Conservation (phyloP, 1,140 invertebrate genomes). For the Cotesia vestalis region DNA sequence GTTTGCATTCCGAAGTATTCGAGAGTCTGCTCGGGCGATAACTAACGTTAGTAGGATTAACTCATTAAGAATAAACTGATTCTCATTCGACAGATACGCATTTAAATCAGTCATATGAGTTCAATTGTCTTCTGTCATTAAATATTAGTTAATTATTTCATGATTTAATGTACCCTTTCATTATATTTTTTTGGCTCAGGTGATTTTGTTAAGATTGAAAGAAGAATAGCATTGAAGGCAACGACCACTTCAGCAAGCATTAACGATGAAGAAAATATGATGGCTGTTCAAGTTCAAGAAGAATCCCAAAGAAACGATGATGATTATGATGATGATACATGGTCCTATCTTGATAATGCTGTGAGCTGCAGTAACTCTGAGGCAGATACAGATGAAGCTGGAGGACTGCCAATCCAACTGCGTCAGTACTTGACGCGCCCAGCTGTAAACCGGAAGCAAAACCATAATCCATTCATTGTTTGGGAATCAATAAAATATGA, state of each 20-base stretch:
- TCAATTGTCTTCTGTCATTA: neutral
- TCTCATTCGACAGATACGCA: too few relatives aligned
- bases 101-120: too few relatives aligned
- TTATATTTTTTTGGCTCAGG: too few relatives aligned
- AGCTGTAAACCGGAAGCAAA: conserved; percentile 3
- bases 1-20: neutral
- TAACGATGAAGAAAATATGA: neutral
- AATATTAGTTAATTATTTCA: too few relatives aligned
- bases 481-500: conserved; percentile 1
- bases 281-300: too few relatives aligned
- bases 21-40: conserved; percentile 1
- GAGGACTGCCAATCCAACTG: conserved; percentile 26
- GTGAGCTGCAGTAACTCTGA: neutral
- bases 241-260: neutral
- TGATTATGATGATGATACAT: neutral
- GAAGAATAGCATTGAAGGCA: too few relatives aligned
- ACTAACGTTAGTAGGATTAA: conserved; percentile 8
- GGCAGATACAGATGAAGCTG: conserved; percentile 22
- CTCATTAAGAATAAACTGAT: too few relatives aligned
- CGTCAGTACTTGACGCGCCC: conserved; percentile 12
- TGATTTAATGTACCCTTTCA: too few relatives aligned
- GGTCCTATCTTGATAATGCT: conserved; percentile 4
- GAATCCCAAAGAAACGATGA: neutral
- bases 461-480: conserved; percentile 20
- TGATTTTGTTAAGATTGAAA: too few relatives aligned